Evolutionary conservation across 2,888 invertebrate genomes (phyloP).

Genomic region (Terebella lapidaria): DNA sequence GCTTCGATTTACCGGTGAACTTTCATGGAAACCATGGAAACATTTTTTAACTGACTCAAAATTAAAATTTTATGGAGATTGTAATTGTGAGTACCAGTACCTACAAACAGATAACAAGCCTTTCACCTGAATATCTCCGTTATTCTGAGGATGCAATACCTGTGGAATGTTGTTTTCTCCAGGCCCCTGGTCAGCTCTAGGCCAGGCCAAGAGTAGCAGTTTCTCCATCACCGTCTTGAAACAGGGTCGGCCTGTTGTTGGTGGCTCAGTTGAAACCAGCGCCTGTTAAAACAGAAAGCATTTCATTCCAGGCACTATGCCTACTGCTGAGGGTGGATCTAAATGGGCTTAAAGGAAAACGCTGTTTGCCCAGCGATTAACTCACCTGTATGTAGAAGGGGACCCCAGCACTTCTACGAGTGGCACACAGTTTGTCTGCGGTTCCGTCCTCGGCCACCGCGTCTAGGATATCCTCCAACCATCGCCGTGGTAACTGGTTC

Average conservation of each 20-base stretch:
- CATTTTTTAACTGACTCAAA: too few relatives aligned
- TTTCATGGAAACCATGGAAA: too few relatives aligned
- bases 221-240: constrained; percentile 61
- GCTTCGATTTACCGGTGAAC: too few relatives aligned
- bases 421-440: constrained; percentile 63
- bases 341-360: background rate
- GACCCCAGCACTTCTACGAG: constrained; percentile 86
- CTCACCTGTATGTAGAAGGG: constrained; percentile 82
- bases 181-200: background rate
- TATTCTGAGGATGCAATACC: too few relatives aligned
- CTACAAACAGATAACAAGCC: too few relatives aligned
- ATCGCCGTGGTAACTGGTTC: constrained; percentile 41
- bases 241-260: constrained; percentile 57
- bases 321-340: background rate
- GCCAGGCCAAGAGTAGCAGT: constrained; percentile 57
- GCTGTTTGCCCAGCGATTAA: background rate
- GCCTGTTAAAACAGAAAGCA: constrained; percentile 59
- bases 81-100: too few relatives aligned
- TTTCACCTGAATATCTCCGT: too few relatives aligned
- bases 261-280: constrained; percentile 69
- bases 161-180: constrained; percentile 4
- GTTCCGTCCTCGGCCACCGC: constrained; percentile 40
- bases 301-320: background rate
- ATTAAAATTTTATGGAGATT: too few relatives aligned
- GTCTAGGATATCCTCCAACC: constrained; percentile 49